A percentile compares a stretch with the other conserved stretches of the same genome.
Evolutionary conservation across 2,888 invertebrate species (phyloP).

Genomic region (Drosophila kambysellisi): DNA sequence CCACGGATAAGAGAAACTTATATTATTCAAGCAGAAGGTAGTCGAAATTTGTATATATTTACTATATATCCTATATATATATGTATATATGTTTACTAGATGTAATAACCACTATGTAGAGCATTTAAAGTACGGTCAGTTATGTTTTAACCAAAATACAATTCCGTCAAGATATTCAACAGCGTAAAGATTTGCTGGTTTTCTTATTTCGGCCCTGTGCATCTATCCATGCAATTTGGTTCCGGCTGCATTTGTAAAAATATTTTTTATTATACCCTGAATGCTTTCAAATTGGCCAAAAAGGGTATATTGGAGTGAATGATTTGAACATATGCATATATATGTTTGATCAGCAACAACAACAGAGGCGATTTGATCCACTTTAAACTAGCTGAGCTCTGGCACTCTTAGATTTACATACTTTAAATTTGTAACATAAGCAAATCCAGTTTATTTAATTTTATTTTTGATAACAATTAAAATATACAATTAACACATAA

Average conservation of each 20-base stretch:
- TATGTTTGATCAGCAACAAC: not conserved
- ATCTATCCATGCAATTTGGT: conserved; percentile 1
- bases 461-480: not conserved
- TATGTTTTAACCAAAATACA: not conserved
- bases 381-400: too few species aligned
- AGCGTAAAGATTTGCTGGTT: not conserved
- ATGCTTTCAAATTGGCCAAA: not conserved
- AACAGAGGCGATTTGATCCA: not conserved
- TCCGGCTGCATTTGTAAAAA: not conserved
- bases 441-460: not conserved
- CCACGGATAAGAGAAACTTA: not conserved
- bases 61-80: not conserved
- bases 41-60: not conserved
- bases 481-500: too few species aligned
- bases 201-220: conserved; percentile 2
- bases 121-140: not conserved
- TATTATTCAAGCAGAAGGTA: not conserved
- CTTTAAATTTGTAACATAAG: not conserved
- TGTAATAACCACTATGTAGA: not conserved
- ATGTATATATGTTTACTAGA: not conserved
- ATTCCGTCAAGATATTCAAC: not conserved
- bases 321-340: not conserved
- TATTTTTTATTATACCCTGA: not conserved
- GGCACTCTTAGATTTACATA: not conserved
- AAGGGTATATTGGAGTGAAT: not conserved